Conservation (phyloP, 2,888 invertebrate species). For the Stenchaetothrips biformis region DNA sequence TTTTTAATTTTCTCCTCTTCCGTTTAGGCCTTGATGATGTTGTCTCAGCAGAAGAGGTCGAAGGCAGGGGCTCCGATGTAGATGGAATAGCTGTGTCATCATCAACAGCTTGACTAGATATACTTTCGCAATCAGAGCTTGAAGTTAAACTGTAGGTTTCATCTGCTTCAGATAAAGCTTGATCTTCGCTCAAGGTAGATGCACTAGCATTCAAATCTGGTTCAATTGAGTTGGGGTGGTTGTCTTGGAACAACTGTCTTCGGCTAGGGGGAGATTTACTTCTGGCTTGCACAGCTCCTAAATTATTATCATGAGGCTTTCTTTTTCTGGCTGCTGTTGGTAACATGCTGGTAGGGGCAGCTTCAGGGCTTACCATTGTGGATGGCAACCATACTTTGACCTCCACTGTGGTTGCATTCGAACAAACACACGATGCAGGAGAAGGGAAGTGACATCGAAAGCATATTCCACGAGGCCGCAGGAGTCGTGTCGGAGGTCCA, state of each 20-base stretch:
- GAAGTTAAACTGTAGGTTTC: not conserved
- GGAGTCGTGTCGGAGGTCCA: not conserved
- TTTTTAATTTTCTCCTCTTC: constrained; percentile 40
- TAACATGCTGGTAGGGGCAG: not conserved
- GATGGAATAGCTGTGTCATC: constrained; percentile 10
- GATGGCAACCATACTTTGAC: not conserved
- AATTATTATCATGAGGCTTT: not conserved
- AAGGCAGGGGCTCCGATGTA: not conserved
- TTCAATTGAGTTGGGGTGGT: not conserved
- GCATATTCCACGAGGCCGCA: not conserved
- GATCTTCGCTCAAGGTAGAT: not conserved
- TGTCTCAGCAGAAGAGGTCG: no score
- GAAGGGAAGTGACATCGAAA: constrained; percentile 13
- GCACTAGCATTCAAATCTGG: not conserved
- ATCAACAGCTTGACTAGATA: not conserved
- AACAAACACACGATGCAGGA: constrained; percentile 4
- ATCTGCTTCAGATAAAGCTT: not conserved
- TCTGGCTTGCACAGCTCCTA: not conserved
- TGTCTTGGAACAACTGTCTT: not conserved
- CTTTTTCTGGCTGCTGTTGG: not conserved
- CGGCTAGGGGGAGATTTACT: constrained; percentile 6
- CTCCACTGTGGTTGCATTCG: not conserved
- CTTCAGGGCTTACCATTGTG: not conserved
- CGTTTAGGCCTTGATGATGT: constrained; percentile 37
- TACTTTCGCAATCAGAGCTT: not conserved